Percentiles rank a stretch among this genome's conserved stretches.
These are phyloP conservation scores for Aleiodes sp. DNA, from an alignment of 1,140 invertebrate genomes.

Conservation along the genomic window DNA sequence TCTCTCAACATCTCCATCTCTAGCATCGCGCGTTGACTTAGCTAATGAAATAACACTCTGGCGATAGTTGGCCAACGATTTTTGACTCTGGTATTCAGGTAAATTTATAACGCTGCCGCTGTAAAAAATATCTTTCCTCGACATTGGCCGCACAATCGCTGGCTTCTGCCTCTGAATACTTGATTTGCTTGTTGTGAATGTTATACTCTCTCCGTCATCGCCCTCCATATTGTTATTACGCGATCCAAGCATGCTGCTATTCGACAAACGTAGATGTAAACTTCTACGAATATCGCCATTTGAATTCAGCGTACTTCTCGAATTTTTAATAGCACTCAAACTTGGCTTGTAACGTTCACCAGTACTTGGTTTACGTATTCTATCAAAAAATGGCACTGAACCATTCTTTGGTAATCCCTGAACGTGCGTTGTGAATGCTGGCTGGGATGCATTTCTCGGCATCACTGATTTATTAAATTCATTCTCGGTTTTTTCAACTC, in stretches of 20 bases:
- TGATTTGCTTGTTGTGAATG: conserved; percentile 65
- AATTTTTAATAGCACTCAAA: conserved; percentile 76
- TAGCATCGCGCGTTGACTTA: conserved; percentile 71
- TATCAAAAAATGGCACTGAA: conserved; percentile 86
- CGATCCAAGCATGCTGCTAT: conserved; percentile 69
- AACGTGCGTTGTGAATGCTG: conserved; percentile 82
- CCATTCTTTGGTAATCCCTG: conserved; percentile 86
- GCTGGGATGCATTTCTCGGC: conserved; percentile 84
- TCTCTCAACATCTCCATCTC: conserved; percentile 73
- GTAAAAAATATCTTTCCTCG: conserved; percentile 98
- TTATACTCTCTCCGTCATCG: conserved; percentile 66
- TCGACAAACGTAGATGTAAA: conserved; percentile 69
- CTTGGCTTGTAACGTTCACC: conserved; percentile 82
- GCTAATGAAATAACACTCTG: conserved; percentile 84
- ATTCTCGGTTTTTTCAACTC: conserved; percentile 52
- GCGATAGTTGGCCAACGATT: conserved; percentile 87
- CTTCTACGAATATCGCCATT: conserved; percentile 69
- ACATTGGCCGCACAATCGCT: conserved; percentile 88
- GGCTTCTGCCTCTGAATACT: conserved; percentile 70
- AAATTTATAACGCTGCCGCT: conserved; percentile 92
- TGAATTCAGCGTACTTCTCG: conserved; percentile 61
- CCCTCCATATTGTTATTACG: conserved; percentile 71
- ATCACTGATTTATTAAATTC: conserved; percentile 68
- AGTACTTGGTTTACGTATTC: conserved; percentile 81
- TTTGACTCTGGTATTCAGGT: conserved; percentile 92